phyloP scores from a whole-genome alignment of 2,888 invertebrate genomes.

The Agonopterix heracliana region DNA sequence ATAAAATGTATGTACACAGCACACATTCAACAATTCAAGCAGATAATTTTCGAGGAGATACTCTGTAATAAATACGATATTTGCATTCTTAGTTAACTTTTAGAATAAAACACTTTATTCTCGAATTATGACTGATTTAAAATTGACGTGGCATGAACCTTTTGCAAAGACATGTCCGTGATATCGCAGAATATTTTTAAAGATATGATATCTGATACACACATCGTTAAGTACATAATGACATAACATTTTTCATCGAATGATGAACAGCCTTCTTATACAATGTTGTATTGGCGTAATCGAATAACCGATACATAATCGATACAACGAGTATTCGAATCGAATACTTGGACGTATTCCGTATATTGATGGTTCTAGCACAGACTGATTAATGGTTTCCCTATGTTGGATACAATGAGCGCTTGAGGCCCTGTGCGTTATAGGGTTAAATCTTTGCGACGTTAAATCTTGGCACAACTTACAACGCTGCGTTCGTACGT shows the following conservation, averaged over 20 bases:
- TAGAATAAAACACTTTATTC: no score
- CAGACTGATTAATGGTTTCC: slow-evolving; percentile 73
- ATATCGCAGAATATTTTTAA: no score
- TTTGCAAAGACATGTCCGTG: neutral
- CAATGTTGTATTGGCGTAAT: slow-evolving; percentile 55
- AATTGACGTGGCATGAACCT: neutral
- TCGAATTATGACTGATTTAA: no score
- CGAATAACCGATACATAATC: slow-evolving; percentile 70
- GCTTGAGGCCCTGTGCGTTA: slow-evolving; percentile 39
- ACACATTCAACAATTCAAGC: no score
- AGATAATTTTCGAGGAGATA: no score
- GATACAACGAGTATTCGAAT: slow-evolving; percentile 64
- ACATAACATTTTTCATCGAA: slow-evolving; percentile 49
- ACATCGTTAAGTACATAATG: slow-evolving; percentile 32
- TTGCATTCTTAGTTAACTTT: no score
- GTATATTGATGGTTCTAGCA: slow-evolving; percentile 72
- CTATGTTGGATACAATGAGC: slow-evolving; percentile 63
- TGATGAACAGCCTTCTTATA: slow-evolving; percentile 56
- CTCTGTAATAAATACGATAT: no score
- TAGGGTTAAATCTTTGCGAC: slow-evolving; percentile 23
- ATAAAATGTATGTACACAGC: no score
- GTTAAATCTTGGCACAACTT: slow-evolving; percentile 3
- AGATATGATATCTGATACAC: neutral
- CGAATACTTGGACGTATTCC: slow-evolving; percentile 68
- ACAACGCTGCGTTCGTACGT: no score